A percentile compares a stretch with the other conserved stretches of the same genome.
Conservation (phyloP, 23 tunicate genomes). For the Clavelina lepadiformis region DNA sequence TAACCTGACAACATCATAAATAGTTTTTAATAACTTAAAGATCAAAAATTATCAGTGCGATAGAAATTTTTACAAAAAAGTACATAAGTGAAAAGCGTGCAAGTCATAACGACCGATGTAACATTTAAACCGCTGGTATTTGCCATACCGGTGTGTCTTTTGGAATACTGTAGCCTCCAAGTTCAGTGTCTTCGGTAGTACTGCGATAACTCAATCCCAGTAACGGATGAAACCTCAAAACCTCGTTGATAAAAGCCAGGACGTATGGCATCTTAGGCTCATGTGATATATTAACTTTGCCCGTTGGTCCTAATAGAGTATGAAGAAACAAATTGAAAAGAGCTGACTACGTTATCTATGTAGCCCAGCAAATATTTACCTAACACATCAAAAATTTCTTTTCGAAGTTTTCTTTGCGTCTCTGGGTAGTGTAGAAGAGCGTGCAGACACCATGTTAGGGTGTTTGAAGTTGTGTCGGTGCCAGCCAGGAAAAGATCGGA, state of each 20-base stretch:
- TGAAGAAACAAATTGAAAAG: too few species aligned
- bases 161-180: conserved; percentile 1
- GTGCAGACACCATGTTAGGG: conserved; percentile 1
- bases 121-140: neutral
- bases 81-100: too few species aligned
- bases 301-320: neutral
- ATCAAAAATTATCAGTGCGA: too few species aligned
- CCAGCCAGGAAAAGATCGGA: conserved; percentile 26
- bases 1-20: too few species aligned
- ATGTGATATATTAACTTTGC: too few species aligned
- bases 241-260: conserved; percentile 2
- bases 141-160: conserved; percentile 6
- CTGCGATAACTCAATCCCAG: neutral
- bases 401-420: conserved; percentile 9
- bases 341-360: too few species aligned
- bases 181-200: neutral
- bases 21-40: too few species aligned
- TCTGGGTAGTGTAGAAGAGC: conserved; percentile 22
- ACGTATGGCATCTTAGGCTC: neutral
- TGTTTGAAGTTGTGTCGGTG: conserved; percentile 16
- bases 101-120: too few species aligned
- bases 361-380: too few species aligned
- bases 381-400: conserved; percentile 1
- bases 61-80: too few species aligned
- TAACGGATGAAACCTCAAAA: neutral